A percentile compares a stretch with the other conserved stretches of the same genome.
phyloP scores from a whole-genome alignment of 92 coral and sea anemone genomes.

The Anthopleura xanthogrammica region DNA sequence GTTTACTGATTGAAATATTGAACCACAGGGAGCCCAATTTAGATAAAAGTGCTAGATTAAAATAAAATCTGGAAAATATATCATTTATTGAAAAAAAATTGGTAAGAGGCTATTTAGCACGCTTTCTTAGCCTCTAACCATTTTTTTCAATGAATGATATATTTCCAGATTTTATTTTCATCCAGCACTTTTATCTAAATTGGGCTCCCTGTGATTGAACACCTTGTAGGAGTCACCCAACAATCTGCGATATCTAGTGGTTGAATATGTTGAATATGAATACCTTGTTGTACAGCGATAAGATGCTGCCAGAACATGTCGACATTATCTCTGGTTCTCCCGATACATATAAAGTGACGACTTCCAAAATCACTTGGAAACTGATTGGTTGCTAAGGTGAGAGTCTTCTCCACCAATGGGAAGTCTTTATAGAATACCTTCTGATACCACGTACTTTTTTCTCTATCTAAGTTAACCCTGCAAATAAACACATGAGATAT shows the following conservation, averaged over 20 bases:
- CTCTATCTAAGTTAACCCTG: slow-evolving; percentile 50
- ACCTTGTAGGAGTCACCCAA: background rate
- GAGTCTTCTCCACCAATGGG: slow-evolving; percentile 49
- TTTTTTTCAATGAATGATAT: too few species aligned
- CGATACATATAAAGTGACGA: slow-evolving; percentile 65
- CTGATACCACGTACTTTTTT: slow-evolving; percentile 62
- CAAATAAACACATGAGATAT: background rate
- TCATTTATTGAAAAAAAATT: too few species aligned
- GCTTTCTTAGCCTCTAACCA: too few species aligned
- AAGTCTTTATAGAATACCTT: slow-evolving; percentile 62
- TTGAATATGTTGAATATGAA: too few species aligned
- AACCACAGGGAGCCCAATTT: too few species aligned
- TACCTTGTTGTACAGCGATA: slow-evolving; percentile 41
- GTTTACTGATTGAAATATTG: too few species aligned
- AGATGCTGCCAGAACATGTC: slow-evolving; percentile 75
- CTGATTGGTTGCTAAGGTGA: slow-evolving; percentile 44
- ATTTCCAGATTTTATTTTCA: too few species aligned
- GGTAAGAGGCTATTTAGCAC: too few species aligned
- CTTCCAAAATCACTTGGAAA: slow-evolving; percentile 52
- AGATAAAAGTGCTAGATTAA: too few species aligned
- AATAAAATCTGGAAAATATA: too few species aligned
- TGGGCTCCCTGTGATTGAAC: too few species aligned
- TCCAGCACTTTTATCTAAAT: too few species aligned
- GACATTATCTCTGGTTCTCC: slow-evolving; percentile 55
- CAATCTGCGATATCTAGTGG: background rate